A percentile compares a stretch with the other conserved stretches of the same genome.
phyloP scores from a whole-genome alignment of 2,113 vertebrate genomes.

The Psilopsiagon aymara region DNA sequence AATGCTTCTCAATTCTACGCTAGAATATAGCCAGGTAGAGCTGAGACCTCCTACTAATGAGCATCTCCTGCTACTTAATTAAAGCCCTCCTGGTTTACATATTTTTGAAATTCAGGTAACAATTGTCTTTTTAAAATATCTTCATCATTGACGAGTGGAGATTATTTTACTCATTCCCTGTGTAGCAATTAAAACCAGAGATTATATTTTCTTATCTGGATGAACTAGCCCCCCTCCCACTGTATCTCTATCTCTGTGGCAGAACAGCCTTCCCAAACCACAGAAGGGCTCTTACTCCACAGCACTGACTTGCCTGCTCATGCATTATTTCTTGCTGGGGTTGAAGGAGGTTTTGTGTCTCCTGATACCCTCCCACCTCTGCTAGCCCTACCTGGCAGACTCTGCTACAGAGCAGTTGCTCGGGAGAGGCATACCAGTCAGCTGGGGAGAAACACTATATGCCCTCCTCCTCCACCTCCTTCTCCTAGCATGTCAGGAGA shows the following conservation, averaged over 20 bases:
- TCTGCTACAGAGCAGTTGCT: background rate
- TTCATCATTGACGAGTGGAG: background rate
- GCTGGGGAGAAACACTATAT: background rate
- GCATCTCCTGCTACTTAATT: background rate
- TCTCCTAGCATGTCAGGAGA: background rate
- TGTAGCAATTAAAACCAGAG: background rate
- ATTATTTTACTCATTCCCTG: background rate
- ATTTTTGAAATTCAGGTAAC: background rate
- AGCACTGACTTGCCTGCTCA: background rate
- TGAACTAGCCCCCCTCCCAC: background rate
- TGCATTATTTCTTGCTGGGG: background rate
- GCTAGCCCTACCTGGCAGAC: background rate
- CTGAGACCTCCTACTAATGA: background rate
- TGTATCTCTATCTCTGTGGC: rapidly evolving
- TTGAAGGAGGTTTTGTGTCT: background rate
- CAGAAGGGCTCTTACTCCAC: background rate
- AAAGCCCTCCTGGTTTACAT: background rate
- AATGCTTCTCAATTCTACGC: background rate
- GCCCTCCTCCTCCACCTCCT: background rate
- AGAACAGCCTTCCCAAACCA: background rate
- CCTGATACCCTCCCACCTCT: background rate
- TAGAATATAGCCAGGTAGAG: background rate
- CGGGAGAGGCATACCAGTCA: background rate
- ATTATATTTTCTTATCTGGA: background rate
- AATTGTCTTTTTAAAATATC: background rate